These are phyloP conservation scores for Drosophila kurseongensis DNA, from an alignment of 1,140 invertebrate genomes.

Conservation along the genomic window DNA sequence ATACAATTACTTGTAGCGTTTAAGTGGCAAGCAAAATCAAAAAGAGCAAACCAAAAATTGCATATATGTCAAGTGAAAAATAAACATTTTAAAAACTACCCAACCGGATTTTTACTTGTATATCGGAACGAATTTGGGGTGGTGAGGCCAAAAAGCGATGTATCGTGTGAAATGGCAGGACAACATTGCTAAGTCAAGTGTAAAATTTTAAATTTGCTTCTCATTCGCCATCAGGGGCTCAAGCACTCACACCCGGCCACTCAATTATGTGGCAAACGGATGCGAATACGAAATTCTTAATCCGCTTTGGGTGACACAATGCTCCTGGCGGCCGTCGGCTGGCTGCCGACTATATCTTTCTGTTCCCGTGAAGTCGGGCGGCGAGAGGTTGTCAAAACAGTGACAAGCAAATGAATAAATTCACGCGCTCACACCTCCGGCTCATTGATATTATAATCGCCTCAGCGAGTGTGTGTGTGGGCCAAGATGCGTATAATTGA, in stretches of 20 bases:
- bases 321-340: constrained; percentile 24
- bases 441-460: constrained; percentile 80
- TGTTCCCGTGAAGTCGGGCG: constrained; percentile 20
- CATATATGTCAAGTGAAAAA: constrained; percentile 63
- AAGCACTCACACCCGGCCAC: constrained; percentile 50
- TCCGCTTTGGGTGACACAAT: constrained; percentile 82
- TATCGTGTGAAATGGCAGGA: constrained; percentile 79
- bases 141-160: constrained; percentile 6
- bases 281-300: constrained; percentile 83
- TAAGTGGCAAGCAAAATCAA: constrained; percentile 78
- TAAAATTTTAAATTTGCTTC: constrained; percentile 85
- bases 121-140: constrained; percentile 5
- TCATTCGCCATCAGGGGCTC: constrained; percentile 73
- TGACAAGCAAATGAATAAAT: constrained; percentile 78
- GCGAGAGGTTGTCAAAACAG: constrained; percentile 75
- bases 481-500: constrained; percentile 73
- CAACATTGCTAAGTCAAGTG: constrained; percentile 83
- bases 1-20: constrained; percentile 60
- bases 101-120: constrained; percentile 6
- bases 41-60: constrained; percentile 54
- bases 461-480: constrained; percentile 28
- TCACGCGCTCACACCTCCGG: constrained; percentile 68
- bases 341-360: constrained; percentile 24
- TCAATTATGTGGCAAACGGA: constrained; percentile 81
- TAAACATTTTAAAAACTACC: constrained; percentile 73